Percentiles rank a stretch among this genome's conserved stretches.
Conservation (phyloP, 2,113 vertebrate species). For the Malurus cyaneus region DNA sequence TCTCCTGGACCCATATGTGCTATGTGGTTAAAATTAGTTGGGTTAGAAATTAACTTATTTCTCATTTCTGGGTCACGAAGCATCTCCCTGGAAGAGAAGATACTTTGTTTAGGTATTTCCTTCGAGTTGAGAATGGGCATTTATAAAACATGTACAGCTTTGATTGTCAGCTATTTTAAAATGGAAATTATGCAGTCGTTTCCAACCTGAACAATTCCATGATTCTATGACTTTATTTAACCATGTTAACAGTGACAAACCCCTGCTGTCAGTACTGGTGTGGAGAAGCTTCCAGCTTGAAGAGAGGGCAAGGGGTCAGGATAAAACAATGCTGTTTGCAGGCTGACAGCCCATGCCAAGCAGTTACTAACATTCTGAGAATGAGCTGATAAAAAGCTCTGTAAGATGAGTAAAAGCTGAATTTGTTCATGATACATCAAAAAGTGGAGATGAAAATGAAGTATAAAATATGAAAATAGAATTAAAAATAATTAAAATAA, state of each 20-base stretch:
- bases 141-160: neutral
- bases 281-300: constrained; percentile 13
- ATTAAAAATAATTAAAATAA: constrained; percentile 59
- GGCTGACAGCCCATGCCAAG: neutral
- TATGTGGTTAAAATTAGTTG: constrained; percentile 99
- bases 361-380: neutral
- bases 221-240: neutral
- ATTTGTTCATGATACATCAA: constrained; percentile 15
- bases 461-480: constrained; percentile 30
- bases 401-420: constrained; percentile 37
- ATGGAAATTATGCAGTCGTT: constrained; percentile 5
- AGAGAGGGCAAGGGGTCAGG: neutral
- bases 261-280: neutral
- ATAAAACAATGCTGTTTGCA: neutral
- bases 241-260: neutral
- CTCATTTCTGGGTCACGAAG: constrained; percentile 98
- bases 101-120: constrained; percentile 35
- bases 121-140: neutral
- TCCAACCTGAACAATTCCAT: neutral
- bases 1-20: constrained; percentile 99
- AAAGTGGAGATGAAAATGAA: constrained; percentile 50
- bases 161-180: neutral
- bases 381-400: constrained; percentile 30
- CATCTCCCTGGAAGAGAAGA: constrained; percentile 90
- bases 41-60: constrained; percentile 99